Evolutionary conservation across 2,797 vertebrate species (phyloP).

Genomic region (Pachyuromys duprasi): DNA sequence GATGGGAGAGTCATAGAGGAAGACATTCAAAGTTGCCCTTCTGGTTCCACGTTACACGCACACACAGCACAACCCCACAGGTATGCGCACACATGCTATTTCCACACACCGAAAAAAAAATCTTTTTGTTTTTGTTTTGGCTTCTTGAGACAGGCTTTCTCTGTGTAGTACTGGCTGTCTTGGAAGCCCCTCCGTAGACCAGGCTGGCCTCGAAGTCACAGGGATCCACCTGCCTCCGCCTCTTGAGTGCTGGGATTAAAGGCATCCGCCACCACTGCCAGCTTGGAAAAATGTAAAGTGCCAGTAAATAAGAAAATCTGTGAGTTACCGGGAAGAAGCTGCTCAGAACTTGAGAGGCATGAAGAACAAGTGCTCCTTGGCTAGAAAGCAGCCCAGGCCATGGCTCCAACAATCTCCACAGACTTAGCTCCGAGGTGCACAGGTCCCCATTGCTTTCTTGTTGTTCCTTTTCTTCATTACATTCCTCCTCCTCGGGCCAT

Average conservation of each 20-base stretch:
- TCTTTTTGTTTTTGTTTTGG: no score
- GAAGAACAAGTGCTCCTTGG: background rate
- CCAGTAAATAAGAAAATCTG: background rate
- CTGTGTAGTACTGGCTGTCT: no score
- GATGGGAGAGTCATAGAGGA: background rate
- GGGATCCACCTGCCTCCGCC: no score
- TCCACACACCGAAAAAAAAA: background rate
- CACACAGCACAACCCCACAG: background rate
- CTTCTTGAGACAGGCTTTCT: no score
- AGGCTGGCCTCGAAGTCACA: no score
- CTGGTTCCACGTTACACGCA: no score
- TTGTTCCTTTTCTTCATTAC: background rate
- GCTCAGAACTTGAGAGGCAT: background rate
- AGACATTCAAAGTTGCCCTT: background rate
- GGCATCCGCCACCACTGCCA: no score
- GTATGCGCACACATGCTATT: background rate
- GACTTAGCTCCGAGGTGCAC: background rate
- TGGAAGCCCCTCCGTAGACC: no score
- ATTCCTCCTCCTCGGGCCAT: background rate
- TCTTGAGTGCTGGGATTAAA: no score
- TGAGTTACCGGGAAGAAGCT: background rate
- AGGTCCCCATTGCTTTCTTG: background rate
- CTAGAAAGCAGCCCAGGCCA: background rate
- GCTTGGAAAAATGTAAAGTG: background rate
- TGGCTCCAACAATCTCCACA: background rate